Conservation (phyloP, 2,888 invertebrate species). For the Muscina levida region DNA sequence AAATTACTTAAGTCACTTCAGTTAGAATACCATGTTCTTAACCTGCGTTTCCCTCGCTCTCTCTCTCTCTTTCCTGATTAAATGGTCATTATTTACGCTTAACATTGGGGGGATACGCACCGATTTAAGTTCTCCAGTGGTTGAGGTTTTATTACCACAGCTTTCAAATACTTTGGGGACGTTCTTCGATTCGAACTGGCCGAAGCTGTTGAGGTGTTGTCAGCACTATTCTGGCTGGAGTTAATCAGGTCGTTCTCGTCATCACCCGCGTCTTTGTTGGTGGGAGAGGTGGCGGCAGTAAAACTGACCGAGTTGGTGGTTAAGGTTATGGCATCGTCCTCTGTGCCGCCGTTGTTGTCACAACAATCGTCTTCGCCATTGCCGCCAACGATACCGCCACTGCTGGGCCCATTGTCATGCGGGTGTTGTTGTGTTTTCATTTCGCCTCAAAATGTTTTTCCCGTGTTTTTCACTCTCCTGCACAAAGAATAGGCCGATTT, state of each 20-base stretch:
- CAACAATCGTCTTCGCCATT: neutral
- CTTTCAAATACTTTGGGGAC: neutral
- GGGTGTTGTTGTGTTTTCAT: slow-evolving; percentile 48
- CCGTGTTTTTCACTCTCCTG: neutral
- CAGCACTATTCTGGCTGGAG: slow-evolving; percentile 46
- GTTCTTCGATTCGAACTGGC: neutral
- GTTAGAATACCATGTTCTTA: no score
- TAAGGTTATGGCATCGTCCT: slow-evolving; percentile 1
- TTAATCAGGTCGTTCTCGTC: slow-evolving; percentile 38
- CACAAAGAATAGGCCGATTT: neutral
- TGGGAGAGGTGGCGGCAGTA: neutral
- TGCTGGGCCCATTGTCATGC: neutral
- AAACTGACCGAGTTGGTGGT: neutral
- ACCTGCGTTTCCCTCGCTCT: no score
- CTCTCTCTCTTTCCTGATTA: no score
- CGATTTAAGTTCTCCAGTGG: slow-evolving; percentile 28
- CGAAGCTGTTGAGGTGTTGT: slow-evolving; percentile 44
- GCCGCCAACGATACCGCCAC: neutral
- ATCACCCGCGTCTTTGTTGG: slow-evolving; percentile 15
- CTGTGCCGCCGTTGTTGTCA: neutral
- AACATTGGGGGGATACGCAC: slow-evolving; percentile 46
- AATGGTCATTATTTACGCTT: neutral
- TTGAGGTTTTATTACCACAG: slow-evolving; percentile 6
- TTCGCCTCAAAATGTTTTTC: slow-evolving; percentile 9
- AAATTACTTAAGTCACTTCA: neutral